Percentiles rank a stretch among this genome's conserved stretches.
phyloP scores from a whole-genome alignment of 2,888 invertebrate species.

The Tenthredo livida region DNA sequence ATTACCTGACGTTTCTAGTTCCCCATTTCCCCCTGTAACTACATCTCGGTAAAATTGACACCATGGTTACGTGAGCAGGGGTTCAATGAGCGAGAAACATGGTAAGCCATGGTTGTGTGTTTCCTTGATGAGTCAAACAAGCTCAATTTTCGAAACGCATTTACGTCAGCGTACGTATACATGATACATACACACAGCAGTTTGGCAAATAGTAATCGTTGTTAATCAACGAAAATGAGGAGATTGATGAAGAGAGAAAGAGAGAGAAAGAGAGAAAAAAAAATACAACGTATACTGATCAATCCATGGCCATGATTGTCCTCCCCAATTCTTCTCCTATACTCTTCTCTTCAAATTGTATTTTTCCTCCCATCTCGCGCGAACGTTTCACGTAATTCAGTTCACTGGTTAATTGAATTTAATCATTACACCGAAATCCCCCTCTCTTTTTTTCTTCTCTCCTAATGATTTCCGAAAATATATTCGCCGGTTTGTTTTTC shows the following conservation, averaged over 20 bases:
- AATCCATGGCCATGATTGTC: background rate
- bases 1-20: background rate
- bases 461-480: background rate
- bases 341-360: background rate
- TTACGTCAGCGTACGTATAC: background rate
- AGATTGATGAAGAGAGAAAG: background rate
- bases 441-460: background rate
- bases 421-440: background rate
- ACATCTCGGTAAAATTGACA: background rate
- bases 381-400: slow-evolving; percentile 1
- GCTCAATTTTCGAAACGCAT: background rate
- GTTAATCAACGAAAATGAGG: background rate
- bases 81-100: background rate
- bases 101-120: background rate
- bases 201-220: background rate
- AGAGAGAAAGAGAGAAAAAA: background rate
- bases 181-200: too few relatives aligned
- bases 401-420: slow-evolving; percentile 28
- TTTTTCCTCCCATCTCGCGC: background rate
- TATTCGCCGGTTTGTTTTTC: background rate
- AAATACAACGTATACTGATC: background rate
- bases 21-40: background rate
- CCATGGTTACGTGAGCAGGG: background rate
- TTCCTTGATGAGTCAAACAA: background rate
- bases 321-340: background rate